Base-by-base conservation (phyloP, 1,140 invertebrate species). In the Gonioctena quinquepunctata region DNA sequence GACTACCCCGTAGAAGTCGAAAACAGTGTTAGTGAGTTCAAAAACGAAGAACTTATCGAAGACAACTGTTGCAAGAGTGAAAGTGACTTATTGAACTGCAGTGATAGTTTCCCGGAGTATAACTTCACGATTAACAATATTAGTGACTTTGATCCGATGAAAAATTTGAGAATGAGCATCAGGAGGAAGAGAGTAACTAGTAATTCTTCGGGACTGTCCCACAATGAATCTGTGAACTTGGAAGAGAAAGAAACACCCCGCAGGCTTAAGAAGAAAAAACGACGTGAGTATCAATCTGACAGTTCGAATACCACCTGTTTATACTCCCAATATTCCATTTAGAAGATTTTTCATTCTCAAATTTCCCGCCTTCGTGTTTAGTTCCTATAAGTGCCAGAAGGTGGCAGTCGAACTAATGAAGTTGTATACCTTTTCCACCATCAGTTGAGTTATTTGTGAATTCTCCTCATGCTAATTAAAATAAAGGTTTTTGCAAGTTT, bases 151-250 rank as follows among this genome's bases (percentile, higher is more conserved):
- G 79, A 82, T 76, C 74, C 80, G 25, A 77, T 82, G 74, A 81
- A 80, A 73, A 80, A 82, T 68, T 71, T 83, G 65, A 81, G 72
- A 74, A 83, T 83, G 81, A 83, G 77, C 68, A 82, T 81, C 42
- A 71, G 82, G 59, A 68, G 80, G 42, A 83, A 81, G 73, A 42
- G 81, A 50, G 69, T 82, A 13, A 79, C 73, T 69, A 82, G 80
- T 66, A 80, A 76, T 67, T 82, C 81, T 13, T 83, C 81, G 0
- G 73, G 69, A 8, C 66, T 81, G 48, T 81, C 79, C 4, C 80
- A 79, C 62, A 81, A 77, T 69, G 81, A 81, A 28, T 76, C 74
- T 5, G 33, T 61, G 1, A 59, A 66, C 28, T 7, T 73, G 6
- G 78, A 79, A 27, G 80, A 81, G 23, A 79, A 78, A 65, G 69